phyloP scores from a whole-genome alignment of 2,888 invertebrate genomes.

The Biston betularia region DNA sequence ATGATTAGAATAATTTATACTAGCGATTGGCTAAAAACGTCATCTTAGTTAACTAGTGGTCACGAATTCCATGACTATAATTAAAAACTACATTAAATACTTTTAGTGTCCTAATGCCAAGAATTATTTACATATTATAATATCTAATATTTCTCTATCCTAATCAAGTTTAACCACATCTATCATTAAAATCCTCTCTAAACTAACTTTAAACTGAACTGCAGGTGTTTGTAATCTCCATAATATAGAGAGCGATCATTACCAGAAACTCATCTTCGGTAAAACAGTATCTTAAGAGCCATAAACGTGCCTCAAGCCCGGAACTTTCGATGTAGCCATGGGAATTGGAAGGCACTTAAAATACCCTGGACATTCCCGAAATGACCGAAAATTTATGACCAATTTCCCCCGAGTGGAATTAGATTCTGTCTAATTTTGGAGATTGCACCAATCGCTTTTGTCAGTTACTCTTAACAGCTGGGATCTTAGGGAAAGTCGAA shows the following conservation, averaged over 20 bases:
- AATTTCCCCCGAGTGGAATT: constrained; percentile 62
- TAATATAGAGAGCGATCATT: constrained; percentile 20
- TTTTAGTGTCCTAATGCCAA: too few species aligned
- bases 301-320: constrained; percentile 44
- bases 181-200: not conserved
- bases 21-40: too few species aligned
- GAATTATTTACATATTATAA: too few species aligned
- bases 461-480: constrained; percentile 35
- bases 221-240: constrained; percentile 31
- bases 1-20: too few species aligned
- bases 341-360: constrained; percentile 55
- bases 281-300: constrained; percentile 27
- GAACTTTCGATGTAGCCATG: constrained; percentile 52
- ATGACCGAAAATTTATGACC: constrained; percentile 69
- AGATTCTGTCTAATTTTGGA: constrained; percentile 57
- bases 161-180: not conserved
- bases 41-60: too few species aligned
- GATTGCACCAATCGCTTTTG: constrained; percentile 50
- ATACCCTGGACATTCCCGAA: constrained; percentile 54
- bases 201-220: constrained; percentile 6
- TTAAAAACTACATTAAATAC: too few species aligned
- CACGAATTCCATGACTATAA: too few species aligned
- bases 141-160: too few species aligned
- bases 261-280: constrained; percentile 19
- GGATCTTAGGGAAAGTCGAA: constrained; percentile 32